Base-by-base conservation (phyloP, 2,888 invertebrate genomes). In the Cheilosia impressa region DNA sequence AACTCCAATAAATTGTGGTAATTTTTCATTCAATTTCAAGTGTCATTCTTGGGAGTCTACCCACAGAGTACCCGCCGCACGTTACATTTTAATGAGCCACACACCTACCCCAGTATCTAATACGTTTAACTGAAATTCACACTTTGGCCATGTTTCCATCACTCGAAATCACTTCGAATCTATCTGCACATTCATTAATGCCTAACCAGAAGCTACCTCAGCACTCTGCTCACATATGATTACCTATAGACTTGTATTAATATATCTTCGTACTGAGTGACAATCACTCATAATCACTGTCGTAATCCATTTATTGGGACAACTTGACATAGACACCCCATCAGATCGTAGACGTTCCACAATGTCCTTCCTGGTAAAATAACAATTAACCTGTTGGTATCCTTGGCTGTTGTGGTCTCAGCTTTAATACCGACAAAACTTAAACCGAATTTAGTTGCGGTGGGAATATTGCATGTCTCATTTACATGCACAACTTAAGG, bases 271-370 rank as follows among this genome's bases (percentile, higher is more conserved):
- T 65, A 66, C 50, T 66, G 58, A 76, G 68, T 69, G 77, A 62
- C 68, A 77, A 77, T 68, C 69, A 62, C 77, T 77, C 62, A 77
- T 77, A 77, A 77, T 77, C 68, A 77, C 77, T 77, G 68, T 62
- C 68, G 60, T 55, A 62, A 69, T 77, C 60, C 60, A 62, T 77
- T 77, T 77, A 69, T 69, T 31, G 13, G 52, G 45, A 24, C 60
- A 68, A 68, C 68, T 57, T 58, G 57, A 66, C 60, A 50, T 15
- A 75, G 45, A 47, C 63, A 43, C 52, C 75, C 27, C 47, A 66
- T 15, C 19, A 15, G 27, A 38, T 7, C 50, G 50, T 41, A n/a
- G n/a, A 60, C 60, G 27, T 41, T 52, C 52, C 19, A 17, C 38
- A 38, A 55, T 63, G 27, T 58, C 50, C 65, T 50, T 50, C 31